Evolutionary conservation across 2,797 vertebrate genomes (phyloP), one percentile per base, ranked within the genome.

Genomic region (Periophthalmus magnuspinnatus): DNA sequence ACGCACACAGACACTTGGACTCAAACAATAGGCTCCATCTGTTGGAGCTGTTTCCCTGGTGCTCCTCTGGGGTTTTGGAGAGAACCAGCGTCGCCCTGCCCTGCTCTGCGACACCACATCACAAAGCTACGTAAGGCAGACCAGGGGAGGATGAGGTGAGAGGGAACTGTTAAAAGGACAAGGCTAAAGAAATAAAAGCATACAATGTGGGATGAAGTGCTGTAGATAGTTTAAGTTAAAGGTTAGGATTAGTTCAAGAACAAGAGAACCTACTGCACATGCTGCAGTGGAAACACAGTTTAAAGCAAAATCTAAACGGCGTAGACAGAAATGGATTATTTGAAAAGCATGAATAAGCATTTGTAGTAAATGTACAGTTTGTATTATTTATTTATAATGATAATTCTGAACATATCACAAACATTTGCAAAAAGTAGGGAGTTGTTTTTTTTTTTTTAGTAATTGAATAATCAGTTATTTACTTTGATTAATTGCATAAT

Each of bases 1-100:
- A 79, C n/a, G n/a, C n/a, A 83, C 52, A 66, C 81, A 57, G 71
- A 78, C 77, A 48, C 78, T 67, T 71, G 55, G 11, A 65, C 66
- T 47, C 47, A 32, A 71, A 92, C 90, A 91, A 92, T 86, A 74
- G 85, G 55, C 78, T 87, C 90, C 92, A 93, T 93, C 89, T 94
- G 92, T 91, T 90, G 79, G 79, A 55, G 69, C 45, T 3, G 80
- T 79, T 92, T 93, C 88, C 82, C 87, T 78, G 72, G 73, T 21
- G 14, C 60, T 83, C 81, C 83, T 85, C 57, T 63, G 76, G 84
- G 87, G 76, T 66, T 67, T 70, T 71, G 86, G 84, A 83, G 71
- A 82, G 70, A 77, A 75, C 64, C 67, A 69, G 72, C 78, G 71
- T 78, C 80, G 78, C 81, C 75, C 75, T 78, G 67, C 66, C n/a